A percentile compares a stretch with the other conserved stretches of the same genome.
Evolutionary conservation across 2,888 invertebrate species (phyloP).

Genomic region (Ennomos erosarius): DNA sequence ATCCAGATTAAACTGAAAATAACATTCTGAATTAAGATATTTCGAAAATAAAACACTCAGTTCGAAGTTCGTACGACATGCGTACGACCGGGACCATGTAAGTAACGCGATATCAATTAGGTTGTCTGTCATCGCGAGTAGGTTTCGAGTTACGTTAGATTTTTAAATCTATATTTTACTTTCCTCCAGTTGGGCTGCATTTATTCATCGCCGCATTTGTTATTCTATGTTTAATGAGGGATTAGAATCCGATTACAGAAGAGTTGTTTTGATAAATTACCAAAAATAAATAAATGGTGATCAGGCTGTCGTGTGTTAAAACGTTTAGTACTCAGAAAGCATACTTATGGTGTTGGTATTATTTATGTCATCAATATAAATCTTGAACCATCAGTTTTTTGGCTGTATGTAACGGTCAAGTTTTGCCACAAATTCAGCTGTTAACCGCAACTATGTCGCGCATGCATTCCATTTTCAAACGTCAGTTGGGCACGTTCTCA

Average conservation of each 20-base stretch:
- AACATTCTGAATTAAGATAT: constrained; percentile 18
- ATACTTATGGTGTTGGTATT: too few relatives aligned
- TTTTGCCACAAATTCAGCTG: constrained; percentile 11
- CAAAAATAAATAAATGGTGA: constrained; percentile 9
- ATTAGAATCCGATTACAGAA: constrained; percentile 32
- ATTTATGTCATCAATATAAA: too few relatives aligned
- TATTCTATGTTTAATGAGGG: constrained; percentile 38
- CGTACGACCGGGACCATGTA: constrained; percentile 40
- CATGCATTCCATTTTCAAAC: constrained; percentile 38
- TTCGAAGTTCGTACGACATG: too few relatives aligned
- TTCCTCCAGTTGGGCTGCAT: constrained; percentile 52
- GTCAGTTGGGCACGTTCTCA: constrained; percentile 49
- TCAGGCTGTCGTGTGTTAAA: too few relatives aligned
- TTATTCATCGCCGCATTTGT: constrained; percentile 55
- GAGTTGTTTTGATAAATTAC: constrained; percentile 32
- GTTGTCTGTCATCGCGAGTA: constrained; percentile 63
- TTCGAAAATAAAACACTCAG: constrained; percentile 68
- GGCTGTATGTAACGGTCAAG: background rate
- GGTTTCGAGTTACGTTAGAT: constrained; percentile 62
- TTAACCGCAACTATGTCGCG: constrained; percentile 48
- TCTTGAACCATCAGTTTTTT: background rate
- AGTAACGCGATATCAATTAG: constrained; percentile 79
- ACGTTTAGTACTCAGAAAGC: too few relatives aligned
- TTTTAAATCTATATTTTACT: constrained; percentile 51
- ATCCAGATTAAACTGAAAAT: constrained; percentile 1